These are phyloP conservation scores for Drosophila mimetica DNA, from an alignment of 2,888 invertebrate species.

Conservation along the genomic window DNA sequence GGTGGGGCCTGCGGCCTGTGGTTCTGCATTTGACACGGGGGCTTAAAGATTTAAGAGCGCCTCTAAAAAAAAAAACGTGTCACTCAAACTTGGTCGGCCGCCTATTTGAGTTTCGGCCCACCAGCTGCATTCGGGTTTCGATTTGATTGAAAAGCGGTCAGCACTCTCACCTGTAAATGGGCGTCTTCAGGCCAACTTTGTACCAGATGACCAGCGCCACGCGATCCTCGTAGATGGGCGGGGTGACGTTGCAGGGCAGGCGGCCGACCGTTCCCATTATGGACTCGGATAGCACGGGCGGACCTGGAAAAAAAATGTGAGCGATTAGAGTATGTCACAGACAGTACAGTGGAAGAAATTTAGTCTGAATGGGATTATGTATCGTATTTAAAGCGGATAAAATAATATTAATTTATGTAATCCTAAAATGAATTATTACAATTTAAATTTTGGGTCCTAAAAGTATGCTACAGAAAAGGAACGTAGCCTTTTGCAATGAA, in stretches of 20 bases:
- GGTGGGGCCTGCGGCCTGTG: constrained; percentile 27
- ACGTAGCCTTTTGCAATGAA: no score
- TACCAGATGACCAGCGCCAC: constrained; percentile 85
- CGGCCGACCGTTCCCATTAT: constrained; percentile 83
- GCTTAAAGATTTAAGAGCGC: constrained; percentile 48
- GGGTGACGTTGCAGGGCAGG: constrained; percentile 84
- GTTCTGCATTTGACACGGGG: constrained; percentile 62
- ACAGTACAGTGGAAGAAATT: background rate
- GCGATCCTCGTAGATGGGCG: constrained; percentile 83
- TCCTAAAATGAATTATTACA: no score
- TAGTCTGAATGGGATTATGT: no score
- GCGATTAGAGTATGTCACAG: constrained; percentile 43
- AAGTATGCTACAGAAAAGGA: no score
- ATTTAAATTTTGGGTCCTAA: no score
- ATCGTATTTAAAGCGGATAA: no score
- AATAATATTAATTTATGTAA: no score
- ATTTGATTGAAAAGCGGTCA: constrained; percentile 3
- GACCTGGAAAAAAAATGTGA: constrained; percentile 75
- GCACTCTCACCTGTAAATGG: constrained; percentile 84
- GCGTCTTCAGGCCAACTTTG: constrained; percentile 84
- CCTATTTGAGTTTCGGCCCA: background rate
- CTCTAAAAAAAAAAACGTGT: constrained; percentile 20
- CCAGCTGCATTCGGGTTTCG: background rate
- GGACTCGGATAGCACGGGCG: constrained; percentile 83
- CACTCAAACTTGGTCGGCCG: background rate